Base-by-base conservation (phyloP, 1,140 invertebrate species). In the Platyscapa corneri region DNA sequence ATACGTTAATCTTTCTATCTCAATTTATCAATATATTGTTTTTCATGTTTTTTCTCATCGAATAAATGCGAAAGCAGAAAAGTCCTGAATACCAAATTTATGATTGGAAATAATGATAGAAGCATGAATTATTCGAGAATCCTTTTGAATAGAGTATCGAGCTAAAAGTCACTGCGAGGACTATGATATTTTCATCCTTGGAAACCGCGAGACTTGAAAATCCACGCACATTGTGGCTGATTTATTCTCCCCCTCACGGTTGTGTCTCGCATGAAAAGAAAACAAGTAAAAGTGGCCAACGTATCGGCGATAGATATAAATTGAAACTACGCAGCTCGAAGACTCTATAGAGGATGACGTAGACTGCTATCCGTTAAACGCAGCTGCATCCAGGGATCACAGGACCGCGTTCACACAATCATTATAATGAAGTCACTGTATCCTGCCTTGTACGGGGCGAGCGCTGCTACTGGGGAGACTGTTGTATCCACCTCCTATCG, bases 401-500 rank as follows among this genome's bases (percentile, higher is more conserved):
- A 79, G 77, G n/a, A 37, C n/a, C 16, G 32, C 70, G 49, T 56
- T 77, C 42, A 60, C 67, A n/a, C 56, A 30, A 77, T 78, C 56
- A 67, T 87, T 88, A 86, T 87, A 88, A 88, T 85, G 85, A 86
- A 89, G 86, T 88, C 77, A 88, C 83, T 85, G 65, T 86, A 82
- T 78, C 75, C 76, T 65, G 77, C 83, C 86, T 85, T 85, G 83
- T 84, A 86, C 75, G 83, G 81, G 72, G 16, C 39, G 20, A 37
- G 20, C 27, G 32, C 23, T 49, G 67, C 74, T 30, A 60, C 72
- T 49, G 49, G 16, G 5, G 49, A 53, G 10, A 49, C 49, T 56
- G 60, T 37, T 34, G 27, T 64, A 70, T 67, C 81, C 85, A 70
- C 72, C 82, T 82, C 74, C 64, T 70, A 79, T 81, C 85, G 75